These are phyloP conservation scores for Ascaphus truei DNA, from an alignment of 2,113 vertebrate genomes.

Conservation along the genomic window DNA sequence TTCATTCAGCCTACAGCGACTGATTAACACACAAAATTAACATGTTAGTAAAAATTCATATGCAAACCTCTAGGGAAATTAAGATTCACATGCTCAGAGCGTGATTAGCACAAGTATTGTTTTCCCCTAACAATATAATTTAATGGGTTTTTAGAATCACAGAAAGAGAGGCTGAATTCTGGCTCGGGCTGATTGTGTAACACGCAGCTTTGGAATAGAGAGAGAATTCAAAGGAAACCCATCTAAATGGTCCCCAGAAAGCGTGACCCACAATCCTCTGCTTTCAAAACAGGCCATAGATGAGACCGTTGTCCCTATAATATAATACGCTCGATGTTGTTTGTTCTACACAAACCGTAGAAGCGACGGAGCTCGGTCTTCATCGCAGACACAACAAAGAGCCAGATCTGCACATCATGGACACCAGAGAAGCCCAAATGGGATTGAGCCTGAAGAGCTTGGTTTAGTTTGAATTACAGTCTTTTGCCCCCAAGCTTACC, in stretches of 20 bases:
- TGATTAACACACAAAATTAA: conserved; percentile 92
- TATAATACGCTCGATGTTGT: background rate
- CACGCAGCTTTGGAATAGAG: conserved; percentile 67
- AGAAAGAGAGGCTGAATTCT: conserved; percentile 69
- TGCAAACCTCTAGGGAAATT: conserved; percentile 80
- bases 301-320: background rate
- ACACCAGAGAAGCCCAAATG: background rate
- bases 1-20: conserved; percentile 80
- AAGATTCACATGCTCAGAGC: conserved; percentile 82
- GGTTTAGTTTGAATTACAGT: background rate
- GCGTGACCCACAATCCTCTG: background rate
- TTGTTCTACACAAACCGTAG: conserved; percentile 7
- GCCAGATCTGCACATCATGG: background rate
- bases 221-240: conserved; percentile 38
- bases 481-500: background rate
- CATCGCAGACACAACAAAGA: background rate
- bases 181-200: conserved; percentile 77
- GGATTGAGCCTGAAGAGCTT: too few species aligned
- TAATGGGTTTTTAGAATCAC: conserved; percentile 84
- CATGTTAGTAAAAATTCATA: conserved; percentile 91
- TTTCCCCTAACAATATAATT: conserved; percentile 84
- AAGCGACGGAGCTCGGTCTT: background rate
- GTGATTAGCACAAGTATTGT: conserved; percentile 87
- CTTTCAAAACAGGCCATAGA: background rate
- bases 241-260: conserved; percentile 10